Base-by-base conservation (phyloP, 2,113 vertebrate genomes). In the Butorides virescens region DNA sequence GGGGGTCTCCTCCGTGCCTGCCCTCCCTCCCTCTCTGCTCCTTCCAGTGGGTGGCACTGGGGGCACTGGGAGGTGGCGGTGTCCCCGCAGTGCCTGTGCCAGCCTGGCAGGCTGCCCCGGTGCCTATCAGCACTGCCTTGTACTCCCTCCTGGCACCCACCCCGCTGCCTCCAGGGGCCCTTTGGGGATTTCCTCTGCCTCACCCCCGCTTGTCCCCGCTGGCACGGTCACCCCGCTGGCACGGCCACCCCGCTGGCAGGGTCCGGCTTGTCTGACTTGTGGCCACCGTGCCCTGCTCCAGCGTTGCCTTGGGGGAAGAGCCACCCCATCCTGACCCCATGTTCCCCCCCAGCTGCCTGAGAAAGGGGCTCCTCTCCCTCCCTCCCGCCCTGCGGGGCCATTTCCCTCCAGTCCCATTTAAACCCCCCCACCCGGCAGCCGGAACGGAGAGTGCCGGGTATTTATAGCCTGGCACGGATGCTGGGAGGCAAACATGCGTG, bases 401-500 rank as follows among this genome's bases (percentile, higher is more conserved):
- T 59, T 82, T 72, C 42, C 37, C 55, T 79, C 58, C 0, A 0
- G 15, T 42, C 72, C 87, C 12, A 1, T 22, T 67, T 5, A 21
- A 46, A 29, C 25, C 46, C 63, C 34, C 10, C 34, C 39, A 5
- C 29, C 47, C 72, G 2, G 5, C 29, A 52, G 76, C 65, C 20
- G 5, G 86, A 44, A 61, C 55, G 0, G 77, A 15, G 46, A 44
- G 50, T 34, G 42, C 85, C 0, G 18, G 53, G 50, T 82, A 91
- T 93, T 97, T 75, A 93, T 92, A 92, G 88, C 82, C 67, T 76
- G 86, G 58, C 79, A 37, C 44, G 30, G 90, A 18, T 36, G 62
- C 77, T n/a, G 50, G 9, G 26, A 58, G 39, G 44, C 65, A 63
- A 85, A 50, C 27, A 7, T 15, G 32, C 2, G 0, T 36, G 36